Evolutionary conservation across 2,888 invertebrate species (phyloP).

Genomic region (Galerucella nymphaeae): DNA sequence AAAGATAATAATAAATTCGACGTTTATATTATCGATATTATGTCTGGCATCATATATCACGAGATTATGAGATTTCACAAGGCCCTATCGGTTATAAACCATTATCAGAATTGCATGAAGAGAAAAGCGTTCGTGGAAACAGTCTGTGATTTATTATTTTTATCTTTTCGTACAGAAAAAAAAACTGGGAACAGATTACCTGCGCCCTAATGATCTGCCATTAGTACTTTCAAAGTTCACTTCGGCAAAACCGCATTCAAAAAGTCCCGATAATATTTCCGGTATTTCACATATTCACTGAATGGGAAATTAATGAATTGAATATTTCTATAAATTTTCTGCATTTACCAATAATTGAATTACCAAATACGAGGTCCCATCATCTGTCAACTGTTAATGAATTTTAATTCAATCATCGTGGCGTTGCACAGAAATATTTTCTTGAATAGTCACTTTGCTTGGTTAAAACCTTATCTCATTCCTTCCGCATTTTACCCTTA

Average conservation of each 20-base stretch:
- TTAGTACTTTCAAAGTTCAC: conserved; percentile 58
- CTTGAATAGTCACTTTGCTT: too few relatives aligned
- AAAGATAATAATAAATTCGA: conserved; percentile 35
- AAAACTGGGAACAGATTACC: conserved; percentile 63
- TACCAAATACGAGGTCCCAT: too few relatives aligned
- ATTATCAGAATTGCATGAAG: conserved; percentile 58
- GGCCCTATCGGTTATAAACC: conserved; percentile 52
- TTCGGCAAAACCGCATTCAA: conserved; percentile 54
- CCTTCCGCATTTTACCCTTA: too few relatives aligned
- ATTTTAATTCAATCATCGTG: too few relatives aligned
- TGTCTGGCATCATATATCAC: conserved; percentile 37
- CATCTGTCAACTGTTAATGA: too few relatives aligned
- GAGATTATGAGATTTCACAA: conserved; percentile 39
- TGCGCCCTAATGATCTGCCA: conserved; percentile 65
- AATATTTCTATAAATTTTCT: conserved; percentile 22
- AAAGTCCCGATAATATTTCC: conserved; percentile 51
- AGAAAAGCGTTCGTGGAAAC: conserved; percentile 57
- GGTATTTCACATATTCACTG: conserved; percentile 48
- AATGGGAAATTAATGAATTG: conserved; percentile 46
- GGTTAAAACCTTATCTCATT: too few relatives aligned
- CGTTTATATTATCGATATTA: conserved; percentile 37
- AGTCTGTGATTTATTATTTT: conserved; percentile 64
- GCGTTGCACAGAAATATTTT: too few relatives aligned
- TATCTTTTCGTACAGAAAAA: conserved; percentile 62
- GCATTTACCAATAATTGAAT: background rate